A percentile compares a stretch with the other conserved stretches of the same genome.
Conservation (phyloP, 2,113 vertebrate species). For the Chaetodon auriga region DNA sequence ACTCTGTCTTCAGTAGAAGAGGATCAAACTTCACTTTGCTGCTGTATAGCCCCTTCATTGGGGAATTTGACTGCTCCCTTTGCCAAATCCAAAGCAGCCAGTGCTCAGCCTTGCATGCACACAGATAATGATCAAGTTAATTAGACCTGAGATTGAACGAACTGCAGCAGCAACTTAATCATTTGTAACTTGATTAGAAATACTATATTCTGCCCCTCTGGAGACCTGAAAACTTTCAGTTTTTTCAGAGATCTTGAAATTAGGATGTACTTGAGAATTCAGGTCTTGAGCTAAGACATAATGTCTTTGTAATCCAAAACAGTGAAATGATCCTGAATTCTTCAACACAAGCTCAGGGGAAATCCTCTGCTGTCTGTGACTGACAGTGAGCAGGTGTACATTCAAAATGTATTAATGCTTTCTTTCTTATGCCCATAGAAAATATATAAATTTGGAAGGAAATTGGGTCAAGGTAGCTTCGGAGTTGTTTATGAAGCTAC, state of each 20-base stretch:
- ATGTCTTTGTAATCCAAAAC: constrained; percentile 49
- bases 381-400: constrained; percentile 36
- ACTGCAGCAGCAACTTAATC: constrained; percentile 87
- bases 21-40: constrained; percentile 64
- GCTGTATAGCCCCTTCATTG: constrained; percentile 65
- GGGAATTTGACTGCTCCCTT: constrained; percentile 75
- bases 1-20: constrained; percentile 58
- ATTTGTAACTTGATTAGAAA: constrained; percentile 88
- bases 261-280: constrained; percentile 72
- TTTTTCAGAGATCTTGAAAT: constrained; percentile 63
- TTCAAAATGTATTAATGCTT: constrained; percentile 54
- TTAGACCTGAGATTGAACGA: constrained; percentile 87
- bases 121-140: constrained; percentile 88
- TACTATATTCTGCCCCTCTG: constrained; percentile 82
- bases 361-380: constrained; percentile 16
- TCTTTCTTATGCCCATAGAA: constrained; percentile 74
- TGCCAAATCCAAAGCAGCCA: constrained; percentile 82
- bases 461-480: constrained; percentile 89
- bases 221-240: constrained; percentile 71
- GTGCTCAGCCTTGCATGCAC: constrained; percentile 85
- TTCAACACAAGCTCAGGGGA: constrained; percentile 20
- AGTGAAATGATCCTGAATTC: constrained; percentile 34
- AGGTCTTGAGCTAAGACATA: constrained; percentile 63
- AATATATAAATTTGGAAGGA: constrained; percentile 87
- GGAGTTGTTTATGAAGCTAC: constrained; percentile 88